phyloP scores from a whole-genome alignment of 2,888 invertebrate genomes.

The Calameuta filiformis region DNA sequence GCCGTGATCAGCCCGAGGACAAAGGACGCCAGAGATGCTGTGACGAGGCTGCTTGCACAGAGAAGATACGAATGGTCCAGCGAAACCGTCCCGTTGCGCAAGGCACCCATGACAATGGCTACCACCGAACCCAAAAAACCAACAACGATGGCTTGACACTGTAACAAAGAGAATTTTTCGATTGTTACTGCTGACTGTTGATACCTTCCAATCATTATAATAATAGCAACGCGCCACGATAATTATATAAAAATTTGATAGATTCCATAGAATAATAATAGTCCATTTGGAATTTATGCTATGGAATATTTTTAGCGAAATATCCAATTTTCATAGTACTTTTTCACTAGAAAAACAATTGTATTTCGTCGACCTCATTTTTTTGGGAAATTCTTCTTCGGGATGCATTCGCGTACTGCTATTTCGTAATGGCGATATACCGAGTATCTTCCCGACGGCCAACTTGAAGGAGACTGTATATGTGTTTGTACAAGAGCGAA shows the following conservation, averaged over 20 bases:
- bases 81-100: constrained; percentile 73
- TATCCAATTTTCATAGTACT: background rate
- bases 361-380: background rate
- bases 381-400: background rate
- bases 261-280: too few species aligned
- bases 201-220: background rate
- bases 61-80: constrained; percentile 77
- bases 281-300: background rate
- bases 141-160: constrained; percentile 79
- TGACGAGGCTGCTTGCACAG: constrained; percentile 79
- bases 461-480: background rate
- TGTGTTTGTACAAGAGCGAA: background rate
- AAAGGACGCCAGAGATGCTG: constrained; percentile 81
- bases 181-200: background rate
- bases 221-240: background rate
- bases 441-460: background rate
- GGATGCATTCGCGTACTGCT: background rate
- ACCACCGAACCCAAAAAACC: constrained; percentile 78
- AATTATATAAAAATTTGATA: background rate
- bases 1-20: constrained; percentile 79
- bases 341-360: background rate
- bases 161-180: constrained; percentile 38
- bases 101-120: constrained; percentile 76
- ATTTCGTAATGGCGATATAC: background rate
- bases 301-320: too few species aligned